These are phyloP conservation scores for Heliconius cydno DNA, from an alignment of 2,888 invertebrate genomes.

Conservation along the genomic window DNA sequence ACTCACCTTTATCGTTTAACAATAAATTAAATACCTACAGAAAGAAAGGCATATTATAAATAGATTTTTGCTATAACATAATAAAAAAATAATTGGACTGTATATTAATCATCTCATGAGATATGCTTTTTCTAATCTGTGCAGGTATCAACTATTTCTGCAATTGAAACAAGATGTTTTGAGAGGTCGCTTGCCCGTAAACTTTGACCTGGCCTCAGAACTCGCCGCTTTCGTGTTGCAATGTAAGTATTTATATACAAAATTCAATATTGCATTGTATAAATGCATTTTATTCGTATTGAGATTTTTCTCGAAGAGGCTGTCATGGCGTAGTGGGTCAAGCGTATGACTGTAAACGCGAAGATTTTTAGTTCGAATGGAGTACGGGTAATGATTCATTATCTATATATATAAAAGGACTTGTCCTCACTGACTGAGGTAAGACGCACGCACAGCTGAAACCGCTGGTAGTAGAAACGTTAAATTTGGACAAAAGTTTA, in stretches of 20 bases:
- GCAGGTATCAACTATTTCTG: slow-evolving; percentile 97
- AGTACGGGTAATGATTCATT: no score
- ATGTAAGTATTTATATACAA: slow-evolving; percentile 87
- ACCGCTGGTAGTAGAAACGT: no score
- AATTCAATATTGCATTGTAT: not conserved
- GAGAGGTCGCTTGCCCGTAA: slow-evolving; percentile 95
- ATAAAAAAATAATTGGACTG: not conserved
- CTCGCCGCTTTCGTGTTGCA: slow-evolving; percentile 96
- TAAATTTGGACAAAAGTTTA: no score
- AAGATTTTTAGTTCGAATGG: no score
- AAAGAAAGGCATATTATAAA: slow-evolving; percentile 46
- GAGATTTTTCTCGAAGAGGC: no score
- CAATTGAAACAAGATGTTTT: slow-evolving; percentile 98
- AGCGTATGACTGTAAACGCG: no score
- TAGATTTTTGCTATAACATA: slow-evolving; percentile 22
- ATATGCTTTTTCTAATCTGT: slow-evolving; percentile 27
- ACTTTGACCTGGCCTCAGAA: slow-evolving; percentile 95
- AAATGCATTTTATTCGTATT: not conserved
- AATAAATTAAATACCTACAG: slow-evolving; percentile 54
- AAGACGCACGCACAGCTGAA: no score
- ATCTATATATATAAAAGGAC: no score
- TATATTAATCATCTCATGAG: not conserved
- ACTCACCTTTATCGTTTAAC: slow-evolving; percentile 54
- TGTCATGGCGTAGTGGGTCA: no score
- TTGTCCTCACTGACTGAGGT: no score